Evolutionary conservation across 2,113 vertebrate species (phyloP), one percentile per base, ranked within the genome.

Genomic region (Oryzias celebensis): DNA sequence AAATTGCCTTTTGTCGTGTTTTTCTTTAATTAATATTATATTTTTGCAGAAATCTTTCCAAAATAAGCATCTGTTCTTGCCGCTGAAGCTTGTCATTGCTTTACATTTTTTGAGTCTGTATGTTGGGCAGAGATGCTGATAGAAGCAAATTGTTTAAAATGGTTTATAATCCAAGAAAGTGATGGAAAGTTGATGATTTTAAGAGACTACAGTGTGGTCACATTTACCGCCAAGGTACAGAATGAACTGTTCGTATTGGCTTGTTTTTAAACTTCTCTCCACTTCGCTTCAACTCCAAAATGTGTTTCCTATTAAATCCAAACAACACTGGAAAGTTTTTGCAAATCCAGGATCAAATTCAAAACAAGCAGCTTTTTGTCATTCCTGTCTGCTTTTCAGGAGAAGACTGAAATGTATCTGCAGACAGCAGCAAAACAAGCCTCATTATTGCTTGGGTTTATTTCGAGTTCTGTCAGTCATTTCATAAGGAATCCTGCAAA

Each of bases 401-500:
- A 13, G 36, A 12, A 36, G 8, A 36, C 2, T 12, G 36, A 36
- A 12, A 12, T 36, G 36, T 36, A 10, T 10, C 46, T 20, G 58
- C 49, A 47, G 44, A 3, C 26, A 4, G 41, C 26, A 26, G 20
- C 46, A 49, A 7, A 14, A 55, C 14, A 17, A 15, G 41, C 17
- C 58, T 23, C 14, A 28, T 13, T 22, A 51, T 16, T 31, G n/a
- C 14, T 41, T n/a, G 1, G 48, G 31, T 52, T 28, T 20, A 8
- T 52, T 26, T 72, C 24, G 57, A 23, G 61, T 24, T 24, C 20
- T 52, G 36, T 68, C 54, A 60, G 20, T 24, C 46, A 43, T 71
- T 66, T 26, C 58, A 60, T 26, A 28, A 26, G 46, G 18, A 59
- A 68, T 73, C 55, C 57, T 72, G 64, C 62, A 77, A 80, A 74